These are phyloP conservation scores for Arion vulgaris DNA, from an alignment of 1,140 invertebrate genomes.

Conservation along the genomic window DNA sequence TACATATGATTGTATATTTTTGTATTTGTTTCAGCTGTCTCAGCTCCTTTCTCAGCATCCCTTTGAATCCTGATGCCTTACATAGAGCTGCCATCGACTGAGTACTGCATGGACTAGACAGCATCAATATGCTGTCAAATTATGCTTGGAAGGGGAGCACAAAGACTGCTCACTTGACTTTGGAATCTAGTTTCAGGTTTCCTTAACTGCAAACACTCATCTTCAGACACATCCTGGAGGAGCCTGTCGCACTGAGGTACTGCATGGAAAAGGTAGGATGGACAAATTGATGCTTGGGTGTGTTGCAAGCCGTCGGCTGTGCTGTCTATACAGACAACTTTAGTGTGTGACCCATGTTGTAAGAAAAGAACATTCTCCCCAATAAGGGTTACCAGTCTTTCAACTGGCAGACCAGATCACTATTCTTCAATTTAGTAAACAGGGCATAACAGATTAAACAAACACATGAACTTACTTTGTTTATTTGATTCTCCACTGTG, in stretches of 20 bases:
- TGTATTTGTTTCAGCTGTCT: constrained; percentile 74
- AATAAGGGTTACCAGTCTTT: no score
- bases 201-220: constrained; percentile 85
- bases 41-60: constrained; percentile 80
- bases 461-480: no score
- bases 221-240: constrained; percentile 88
- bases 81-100: constrained; percentile 85
- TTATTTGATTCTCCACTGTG: no score
- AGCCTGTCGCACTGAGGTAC: constrained; percentile 81
- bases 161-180: constrained; percentile 82
- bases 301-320: no score
- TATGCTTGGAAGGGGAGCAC: constrained; percentile 83
- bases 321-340: no score
- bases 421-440: no score
- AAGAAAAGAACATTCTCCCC: no score
- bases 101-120: constrained; percentile 84
- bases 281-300: no score
- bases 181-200: constrained; percentile 85
- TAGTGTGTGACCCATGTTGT: no score
- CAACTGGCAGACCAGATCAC: no score
- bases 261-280: constrained; percentile 87
- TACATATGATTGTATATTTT: neutral
- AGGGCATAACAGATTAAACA: no score
- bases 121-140: constrained; percentile 83
- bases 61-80: constrained; percentile 84